These are phyloP conservation scores for Calameuta idolon DNA, from an alignment of 2,888 invertebrate species.

Conservation along the genomic window DNA sequence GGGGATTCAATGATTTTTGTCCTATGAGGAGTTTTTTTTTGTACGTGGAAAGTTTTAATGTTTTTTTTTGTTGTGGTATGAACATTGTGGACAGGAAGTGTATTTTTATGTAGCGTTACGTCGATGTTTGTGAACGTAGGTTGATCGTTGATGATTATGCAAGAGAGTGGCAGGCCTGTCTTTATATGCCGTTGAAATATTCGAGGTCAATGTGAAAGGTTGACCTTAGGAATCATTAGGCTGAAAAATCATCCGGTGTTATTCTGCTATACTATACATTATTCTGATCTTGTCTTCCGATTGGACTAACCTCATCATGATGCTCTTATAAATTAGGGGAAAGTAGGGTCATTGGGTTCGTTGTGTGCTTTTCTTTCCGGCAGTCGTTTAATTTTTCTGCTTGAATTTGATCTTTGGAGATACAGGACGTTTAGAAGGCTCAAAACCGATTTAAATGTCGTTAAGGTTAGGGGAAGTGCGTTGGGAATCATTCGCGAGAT, in stretches of 20 bases:
- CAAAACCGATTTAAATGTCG: neutral
- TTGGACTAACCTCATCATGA: slow-evolving; percentile 27
- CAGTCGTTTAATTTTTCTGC: neutral
- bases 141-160: neutral
- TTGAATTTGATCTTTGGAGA: neutral
- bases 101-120: neutral
- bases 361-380: slow-evolving; percentile 16
- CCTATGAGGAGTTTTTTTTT: neutral
- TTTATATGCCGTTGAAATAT: neutral
- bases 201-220: slow-evolving; percentile 14
- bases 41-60: neutral
- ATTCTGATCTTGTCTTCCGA: slow-evolving; percentile 31
- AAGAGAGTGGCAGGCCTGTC: neutral
- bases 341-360: slow-evolving; percentile 36
- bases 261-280: slow-evolving; percentile 15
- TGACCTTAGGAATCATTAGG: slow-evolving; percentile 8
- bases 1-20: neutral
- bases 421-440: neutral
- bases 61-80: neutral
- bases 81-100: neutral
- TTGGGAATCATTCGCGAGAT: neutral
- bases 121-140: neutral
- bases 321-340: slow-evolving; percentile 37
- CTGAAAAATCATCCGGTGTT: neutral
- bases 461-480: neutral